Conservation (phyloP, 2,113 vertebrate genomes). For the Eleginops maclovinus region DNA sequence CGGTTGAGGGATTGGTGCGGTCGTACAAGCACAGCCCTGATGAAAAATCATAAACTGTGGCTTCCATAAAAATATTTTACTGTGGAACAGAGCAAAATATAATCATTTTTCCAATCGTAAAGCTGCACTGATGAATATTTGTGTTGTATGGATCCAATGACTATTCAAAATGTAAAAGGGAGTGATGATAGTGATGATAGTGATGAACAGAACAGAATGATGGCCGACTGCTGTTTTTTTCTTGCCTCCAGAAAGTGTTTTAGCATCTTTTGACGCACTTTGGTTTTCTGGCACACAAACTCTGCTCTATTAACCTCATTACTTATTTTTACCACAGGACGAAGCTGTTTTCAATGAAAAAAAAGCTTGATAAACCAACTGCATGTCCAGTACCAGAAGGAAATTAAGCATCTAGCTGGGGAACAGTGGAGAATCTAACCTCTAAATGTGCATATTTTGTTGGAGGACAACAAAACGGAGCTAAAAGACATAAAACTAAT, state of each 20-base stretch:
- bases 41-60: too few species aligned
- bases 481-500: background rate
- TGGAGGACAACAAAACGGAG: conserved; percentile 25
- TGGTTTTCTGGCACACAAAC: too few species aligned
- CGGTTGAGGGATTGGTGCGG: background rate
- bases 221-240: too few species aligned
- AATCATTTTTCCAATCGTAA: background rate
- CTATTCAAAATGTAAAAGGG: background rate
- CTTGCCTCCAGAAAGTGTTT: too few species aligned
- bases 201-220: background rate
- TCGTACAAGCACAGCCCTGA: background rate
- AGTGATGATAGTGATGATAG: too few species aligned
- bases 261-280: too few species aligned
- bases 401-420: background rate
- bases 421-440: background rate
- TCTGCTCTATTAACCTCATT: too few species aligned
- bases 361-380: background rate
- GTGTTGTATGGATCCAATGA: background rate
- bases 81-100: background rate
- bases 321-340: background rate
- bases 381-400: background rate
- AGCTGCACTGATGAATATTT: background rate
- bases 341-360: background rate
- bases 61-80: too few species aligned
- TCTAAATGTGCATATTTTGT: background rate